Conservation (phyloP, 2,113 vertebrate genomes). For the Menidia beryllina region DNA sequence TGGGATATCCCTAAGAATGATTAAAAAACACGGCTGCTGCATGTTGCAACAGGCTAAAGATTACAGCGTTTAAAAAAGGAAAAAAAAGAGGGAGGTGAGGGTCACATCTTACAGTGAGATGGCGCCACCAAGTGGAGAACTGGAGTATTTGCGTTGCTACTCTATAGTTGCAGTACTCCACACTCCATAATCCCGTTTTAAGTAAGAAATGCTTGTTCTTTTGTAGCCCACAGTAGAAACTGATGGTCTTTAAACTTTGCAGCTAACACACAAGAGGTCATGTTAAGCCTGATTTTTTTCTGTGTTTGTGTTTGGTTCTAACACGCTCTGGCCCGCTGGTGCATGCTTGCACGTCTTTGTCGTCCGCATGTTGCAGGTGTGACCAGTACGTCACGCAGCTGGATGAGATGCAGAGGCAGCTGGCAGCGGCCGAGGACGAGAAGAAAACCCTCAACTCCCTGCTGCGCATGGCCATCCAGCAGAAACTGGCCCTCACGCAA, state of each 20-base stretch:
- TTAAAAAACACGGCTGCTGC: constrained; percentile 31
- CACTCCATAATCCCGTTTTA: too few species aligned
- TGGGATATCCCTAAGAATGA: constrained; percentile 56
- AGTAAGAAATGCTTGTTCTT: too few species aligned
- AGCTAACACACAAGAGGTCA: background rate
- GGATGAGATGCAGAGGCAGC: constrained; percentile 87
- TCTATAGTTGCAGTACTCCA: background rate
- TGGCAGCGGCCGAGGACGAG: constrained; percentile 85
- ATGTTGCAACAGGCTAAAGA: constrained; percentile 40
- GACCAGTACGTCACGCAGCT: constrained; percentile 87
- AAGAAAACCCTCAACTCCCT: constrained; percentile 86
- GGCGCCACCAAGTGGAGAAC: constrained; percentile 64
- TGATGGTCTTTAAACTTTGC: constrained; percentile 4
- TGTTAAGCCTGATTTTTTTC: constrained; percentile 23
- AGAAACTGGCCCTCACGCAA: constrained; percentile 85
- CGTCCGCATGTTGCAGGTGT: constrained; percentile 76
- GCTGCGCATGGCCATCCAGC: constrained; percentile 87
- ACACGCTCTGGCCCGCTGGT: constrained; percentile 25
- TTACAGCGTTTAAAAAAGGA: constrained; percentile 29
- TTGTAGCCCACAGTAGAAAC: background rate
- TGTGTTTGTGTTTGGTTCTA: constrained; percentile 20
- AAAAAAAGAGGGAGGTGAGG: too few species aligned
- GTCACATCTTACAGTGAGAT: constrained; percentile 3
- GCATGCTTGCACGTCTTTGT: constrained; percentile 48
- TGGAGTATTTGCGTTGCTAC: constrained; percentile 13